Evolutionary conservation across 2,113 vertebrate species (phyloP).

Genomic region (Ctenomys sociabilis): DNA sequence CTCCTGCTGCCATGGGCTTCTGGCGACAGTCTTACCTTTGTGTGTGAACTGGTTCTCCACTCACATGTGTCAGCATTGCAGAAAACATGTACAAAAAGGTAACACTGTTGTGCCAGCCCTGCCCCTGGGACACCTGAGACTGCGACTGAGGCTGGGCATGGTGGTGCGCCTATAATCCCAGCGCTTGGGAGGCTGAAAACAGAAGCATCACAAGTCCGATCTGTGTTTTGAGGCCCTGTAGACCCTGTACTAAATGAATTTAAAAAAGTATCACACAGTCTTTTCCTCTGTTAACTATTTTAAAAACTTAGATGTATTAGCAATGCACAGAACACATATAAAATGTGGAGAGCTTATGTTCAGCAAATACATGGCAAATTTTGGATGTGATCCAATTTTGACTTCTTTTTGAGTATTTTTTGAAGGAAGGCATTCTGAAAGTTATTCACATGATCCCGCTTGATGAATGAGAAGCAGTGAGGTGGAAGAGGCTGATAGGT

Average conservation of each 20-base stretch:
- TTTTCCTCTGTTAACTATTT: background rate
- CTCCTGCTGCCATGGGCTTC: accelerated
- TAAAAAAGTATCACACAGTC: background rate
- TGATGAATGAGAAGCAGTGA: accelerated
- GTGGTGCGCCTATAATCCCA: no score
- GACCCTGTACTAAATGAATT: no score
- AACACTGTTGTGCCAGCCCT: no score
- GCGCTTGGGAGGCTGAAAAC: no score
- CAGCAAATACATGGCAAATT: background rate
- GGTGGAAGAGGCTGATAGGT: background rate
- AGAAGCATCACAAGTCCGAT: no score
- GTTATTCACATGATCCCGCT: background rate
- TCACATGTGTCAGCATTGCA: background rate
- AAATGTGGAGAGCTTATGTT: background rate
- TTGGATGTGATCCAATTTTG: background rate
- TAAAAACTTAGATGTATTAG: background rate
- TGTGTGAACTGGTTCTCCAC: background rate
- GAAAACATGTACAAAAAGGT: background rate
- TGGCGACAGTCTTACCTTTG: no score
- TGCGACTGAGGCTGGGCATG: no score
- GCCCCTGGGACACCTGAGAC: no score
- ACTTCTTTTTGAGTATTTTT: background rate
- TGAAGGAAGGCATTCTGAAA: background rate
- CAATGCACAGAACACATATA: background rate
- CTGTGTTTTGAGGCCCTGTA: no score